Percentiles rank a stretch among this genome's conserved stretches.
Conservation (phyloP, 2,797 vertebrate species). For the Galago senegalensis region DNA sequence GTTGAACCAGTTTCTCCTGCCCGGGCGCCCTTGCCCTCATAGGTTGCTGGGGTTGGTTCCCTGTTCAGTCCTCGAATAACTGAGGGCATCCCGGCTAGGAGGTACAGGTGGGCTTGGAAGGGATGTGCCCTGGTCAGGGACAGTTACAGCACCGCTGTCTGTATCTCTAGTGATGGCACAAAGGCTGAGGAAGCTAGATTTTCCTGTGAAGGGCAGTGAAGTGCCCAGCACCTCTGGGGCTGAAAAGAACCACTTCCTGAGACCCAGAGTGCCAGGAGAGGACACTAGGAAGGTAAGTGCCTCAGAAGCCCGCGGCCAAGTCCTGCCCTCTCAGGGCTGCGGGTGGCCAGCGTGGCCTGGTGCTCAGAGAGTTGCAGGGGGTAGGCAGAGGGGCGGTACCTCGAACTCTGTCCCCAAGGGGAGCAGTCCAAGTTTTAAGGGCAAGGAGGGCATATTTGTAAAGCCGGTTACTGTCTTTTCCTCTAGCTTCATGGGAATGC, state of each 20-base stretch:
- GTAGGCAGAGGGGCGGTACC: not conserved
- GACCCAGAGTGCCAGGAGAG: conserved; percentile 55
- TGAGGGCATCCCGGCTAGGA: not conserved
- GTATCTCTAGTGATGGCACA: conserved; percentile 67
- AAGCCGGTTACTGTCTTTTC: not conserved
- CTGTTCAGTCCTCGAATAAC: accelerated
- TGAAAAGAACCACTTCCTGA: conserved; percentile 61
- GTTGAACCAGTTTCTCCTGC: not conserved
- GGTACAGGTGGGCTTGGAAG: not conserved
- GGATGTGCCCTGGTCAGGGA: not conserved
- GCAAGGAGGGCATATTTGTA: not conserved
- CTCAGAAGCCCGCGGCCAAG: not conserved
- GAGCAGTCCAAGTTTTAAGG: not conserved
- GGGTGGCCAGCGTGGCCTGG: not conserved
- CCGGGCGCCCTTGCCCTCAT: too few species aligned
- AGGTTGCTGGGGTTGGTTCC: not conserved
- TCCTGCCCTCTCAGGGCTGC: not conserved
- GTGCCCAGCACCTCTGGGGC: conserved; percentile 22
- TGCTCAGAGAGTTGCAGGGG: not conserved
- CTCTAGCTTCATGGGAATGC: not conserved
- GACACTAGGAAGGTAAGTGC: conserved; percentile 64
- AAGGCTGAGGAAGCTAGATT: conserved; percentile 72
- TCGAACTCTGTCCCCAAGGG: not conserved
- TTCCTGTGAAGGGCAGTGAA: conserved; percentile 67
- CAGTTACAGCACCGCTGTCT: conserved; percentile 21